Conservation (phyloP, 2,797 vertebrate species). For the Chromis chromis region DNA sequence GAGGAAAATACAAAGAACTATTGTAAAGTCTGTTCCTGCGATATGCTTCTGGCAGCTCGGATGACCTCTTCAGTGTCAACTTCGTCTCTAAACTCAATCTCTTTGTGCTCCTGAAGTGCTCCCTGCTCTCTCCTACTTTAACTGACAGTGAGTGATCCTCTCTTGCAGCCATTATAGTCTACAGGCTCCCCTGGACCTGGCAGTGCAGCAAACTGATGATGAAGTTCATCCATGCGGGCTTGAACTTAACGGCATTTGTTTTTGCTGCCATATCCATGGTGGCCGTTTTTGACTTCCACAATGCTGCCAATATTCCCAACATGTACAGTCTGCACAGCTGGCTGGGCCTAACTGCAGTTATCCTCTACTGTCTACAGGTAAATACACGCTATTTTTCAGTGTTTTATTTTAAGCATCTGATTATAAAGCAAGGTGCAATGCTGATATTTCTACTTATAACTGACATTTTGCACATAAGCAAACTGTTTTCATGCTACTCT, state of each 20-base stretch:
- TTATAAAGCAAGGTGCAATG: neutral
- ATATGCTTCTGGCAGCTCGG: no score
- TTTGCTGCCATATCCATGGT: constrained; percentile 88
- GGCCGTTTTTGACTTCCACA: constrained; percentile 94
- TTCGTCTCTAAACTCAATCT: no score
- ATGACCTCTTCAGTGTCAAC: no score
- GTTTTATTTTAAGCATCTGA: neutral
- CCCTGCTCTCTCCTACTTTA: no score
- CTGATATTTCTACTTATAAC: neutral
- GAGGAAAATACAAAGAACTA: no score
- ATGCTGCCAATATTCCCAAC: constrained; percentile 87
- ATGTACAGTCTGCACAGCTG: constrained; percentile 99
- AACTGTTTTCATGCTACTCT: neutral
- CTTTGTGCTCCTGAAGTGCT: no score
- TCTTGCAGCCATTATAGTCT: constrained; percentile 92
- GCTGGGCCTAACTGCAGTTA: constrained; percentile 89
- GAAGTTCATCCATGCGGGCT: constrained; percentile 93
- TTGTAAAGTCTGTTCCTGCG: no score
- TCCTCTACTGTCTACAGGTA: constrained; percentile 91
- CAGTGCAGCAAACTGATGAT: constrained; percentile 92
- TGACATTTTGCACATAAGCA: neutral
- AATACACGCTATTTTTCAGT: constrained; percentile 40
- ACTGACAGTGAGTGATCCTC: neutral
- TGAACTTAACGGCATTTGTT: constrained; percentile 85
- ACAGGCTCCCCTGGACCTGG: constrained; percentile 97